These are phyloP conservation scores for Amblyornis subalaris DNA, from an alignment of 2,113 vertebrate genomes.

Conservation along the genomic window DNA sequence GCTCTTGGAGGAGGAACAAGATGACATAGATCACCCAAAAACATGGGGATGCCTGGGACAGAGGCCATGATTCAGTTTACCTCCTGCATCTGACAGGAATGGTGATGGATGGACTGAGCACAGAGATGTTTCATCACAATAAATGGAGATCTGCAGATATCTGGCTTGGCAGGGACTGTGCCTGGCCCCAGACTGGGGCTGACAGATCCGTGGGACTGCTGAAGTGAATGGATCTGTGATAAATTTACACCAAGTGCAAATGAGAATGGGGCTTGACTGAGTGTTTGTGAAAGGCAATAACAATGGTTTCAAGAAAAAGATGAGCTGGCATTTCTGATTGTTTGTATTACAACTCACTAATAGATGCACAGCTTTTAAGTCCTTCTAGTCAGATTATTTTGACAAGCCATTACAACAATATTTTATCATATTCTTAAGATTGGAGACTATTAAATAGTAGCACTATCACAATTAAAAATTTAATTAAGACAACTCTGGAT, in stretches of 20 bases:
- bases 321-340: neutral
- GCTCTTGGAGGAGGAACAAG: neutral
- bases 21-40: neutral
- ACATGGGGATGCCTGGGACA: neutral
- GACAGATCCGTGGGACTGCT: neutral
- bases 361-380: neutral
- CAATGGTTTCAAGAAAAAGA: neutral
- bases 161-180: neutral
- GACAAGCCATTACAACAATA: neutral
- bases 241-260: neutral
- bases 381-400: neutral
- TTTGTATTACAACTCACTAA: neutral
- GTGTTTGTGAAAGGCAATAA: neutral
- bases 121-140: neutral
- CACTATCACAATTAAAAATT: neutral
- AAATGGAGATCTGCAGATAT: neutral
- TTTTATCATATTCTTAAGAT: neutral
- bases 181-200: neutral
- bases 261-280: neutral
- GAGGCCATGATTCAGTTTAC: neutral
- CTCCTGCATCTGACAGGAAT: neutral
- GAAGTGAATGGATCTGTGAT: neutral
- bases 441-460: neutral
- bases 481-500: neutral
- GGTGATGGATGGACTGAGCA: neutral